phyloP scores from a whole-genome alignment of 2,797 vertebrate species.

The Eremophila alpestris region DNA sequence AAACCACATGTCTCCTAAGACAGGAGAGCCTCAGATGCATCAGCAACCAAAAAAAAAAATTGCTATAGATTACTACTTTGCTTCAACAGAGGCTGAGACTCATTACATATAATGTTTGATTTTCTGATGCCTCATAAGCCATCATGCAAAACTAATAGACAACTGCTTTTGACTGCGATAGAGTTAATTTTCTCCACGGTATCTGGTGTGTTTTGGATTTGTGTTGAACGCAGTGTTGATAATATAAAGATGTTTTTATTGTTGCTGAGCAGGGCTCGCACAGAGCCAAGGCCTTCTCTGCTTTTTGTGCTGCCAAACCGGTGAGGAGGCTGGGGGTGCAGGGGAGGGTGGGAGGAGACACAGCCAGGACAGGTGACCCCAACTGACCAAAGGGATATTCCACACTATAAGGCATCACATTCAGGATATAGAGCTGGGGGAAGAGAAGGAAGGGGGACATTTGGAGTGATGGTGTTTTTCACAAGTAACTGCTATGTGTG shows the following conservation, averaged over 20 bases:
- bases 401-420: not conserved
- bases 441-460: not conserved
- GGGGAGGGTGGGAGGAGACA: not conserved
- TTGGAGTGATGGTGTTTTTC: not conserved
- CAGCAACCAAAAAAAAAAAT: not conserved
- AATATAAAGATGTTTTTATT: not conserved
- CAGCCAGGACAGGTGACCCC: not conserved
- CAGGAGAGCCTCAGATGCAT: not conserved
- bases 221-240: not conserved
- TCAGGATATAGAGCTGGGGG: not conserved
- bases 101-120: not conserved
- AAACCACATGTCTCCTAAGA: not conserved
- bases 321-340: not conserved
- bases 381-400: not conserved
- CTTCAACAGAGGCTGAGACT: not conserved
- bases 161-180: not conserved
- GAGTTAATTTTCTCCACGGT: not conserved
- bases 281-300: not conserved
- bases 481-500: not conserved
- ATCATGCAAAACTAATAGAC: not conserved
- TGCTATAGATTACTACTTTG: not conserved
- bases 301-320: fast-evolving
- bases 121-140: not conserved
- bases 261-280: not conserved
- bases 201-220: not conserved